Percentiles rank a stretch among this genome's conserved stretches.
These are phyloP conservation scores for Caenorhabditis plicata DNA, from an alignment of 2,888 invertebrate species.

Conservation along the genomic window DNA sequence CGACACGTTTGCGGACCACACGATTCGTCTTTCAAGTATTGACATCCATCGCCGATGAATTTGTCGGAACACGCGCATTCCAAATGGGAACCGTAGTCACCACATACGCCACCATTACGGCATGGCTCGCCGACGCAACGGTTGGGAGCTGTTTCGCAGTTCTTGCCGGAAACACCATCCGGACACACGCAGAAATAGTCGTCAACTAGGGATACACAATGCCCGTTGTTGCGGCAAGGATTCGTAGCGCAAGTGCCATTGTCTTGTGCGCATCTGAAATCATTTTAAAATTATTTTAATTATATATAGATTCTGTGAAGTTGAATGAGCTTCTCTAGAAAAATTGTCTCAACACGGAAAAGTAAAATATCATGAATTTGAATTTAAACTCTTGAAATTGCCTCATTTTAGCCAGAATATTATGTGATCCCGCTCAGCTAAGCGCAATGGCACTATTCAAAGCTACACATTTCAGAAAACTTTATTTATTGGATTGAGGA, in stretches of 20 bases:
- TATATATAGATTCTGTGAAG: no score
- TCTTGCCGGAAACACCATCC: conserved; percentile 84
- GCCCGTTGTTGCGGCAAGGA: conserved; percentile 92
- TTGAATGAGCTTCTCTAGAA: no score
- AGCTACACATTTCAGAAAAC: no score
- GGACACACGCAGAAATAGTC: conserved; percentile 80
- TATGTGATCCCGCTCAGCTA: no score
- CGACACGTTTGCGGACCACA: conserved; percentile 51
- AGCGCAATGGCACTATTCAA: no score
- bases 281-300: no score
- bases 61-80: conserved; percentile 83
- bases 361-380: no score
- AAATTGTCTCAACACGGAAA: no score
- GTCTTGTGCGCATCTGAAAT: conserved; percentile 83
- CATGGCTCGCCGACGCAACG: conserved; percentile 89
- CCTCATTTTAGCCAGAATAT: no score
- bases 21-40: conserved; percentile 44
- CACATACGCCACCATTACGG: conserved; percentile 92
- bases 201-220: conserved; percentile 84
- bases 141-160: conserved; percentile 93
- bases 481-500: no score
- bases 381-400: no score
- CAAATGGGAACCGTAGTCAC: conserved; percentile 89
- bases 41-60: conserved; percentile 42
- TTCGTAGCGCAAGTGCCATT: conserved; percentile 82